Base-by-base conservation (phyloP, 2,797 vertebrate species). In the Propithecus perrieri region DNA sequence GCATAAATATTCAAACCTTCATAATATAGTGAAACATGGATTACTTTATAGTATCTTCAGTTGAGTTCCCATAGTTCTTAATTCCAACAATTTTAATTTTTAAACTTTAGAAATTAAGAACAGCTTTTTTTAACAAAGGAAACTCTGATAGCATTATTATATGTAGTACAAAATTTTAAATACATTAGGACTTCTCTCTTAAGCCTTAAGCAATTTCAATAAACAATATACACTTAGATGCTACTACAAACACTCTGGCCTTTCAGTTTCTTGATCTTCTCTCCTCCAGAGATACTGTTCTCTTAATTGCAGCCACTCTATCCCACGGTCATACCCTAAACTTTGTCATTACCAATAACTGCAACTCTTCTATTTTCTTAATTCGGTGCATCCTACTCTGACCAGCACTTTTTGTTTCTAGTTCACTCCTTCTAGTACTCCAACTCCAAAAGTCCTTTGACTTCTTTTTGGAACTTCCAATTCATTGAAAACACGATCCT, bases 81-180 rank as follows among this genome's bases (percentile, higher is more conserved):
- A 94, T 76, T 80, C 26, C 43, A 85, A 50, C 5, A 76, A 90
- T 2, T 48, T 83, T 65, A 53, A 88, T 80, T 74, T 91, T 63
- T 74, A 85, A n/a, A 59, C 38, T 81, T 91, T 85, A 90, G 43
- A 93, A 94, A 61, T 79, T 76, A 72, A 50, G 53, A 83, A 59
- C 61, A 46, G 9, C 24, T 53, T 46, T 90, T 35, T 38, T 93
- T 71, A 91, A 74, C 38, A 90, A 87, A 74, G n/a, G 7, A 88
- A 50, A 72, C 33, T 69, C 46, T 76, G 55, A 67, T 61, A 87
- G 12, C 30, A 91, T 46, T 79, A 79, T 5, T 61, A 24, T 53
- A 81, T 6, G 1, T 84, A 95, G 7, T 30, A 57, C 4, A 61
- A 92, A 85, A 67, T 69, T 89, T 75, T 59, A 84, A 74, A 46